Base-by-base conservation (phyloP, 2,797 vertebrate genomes). In the Trachurus trachurus region DNA sequence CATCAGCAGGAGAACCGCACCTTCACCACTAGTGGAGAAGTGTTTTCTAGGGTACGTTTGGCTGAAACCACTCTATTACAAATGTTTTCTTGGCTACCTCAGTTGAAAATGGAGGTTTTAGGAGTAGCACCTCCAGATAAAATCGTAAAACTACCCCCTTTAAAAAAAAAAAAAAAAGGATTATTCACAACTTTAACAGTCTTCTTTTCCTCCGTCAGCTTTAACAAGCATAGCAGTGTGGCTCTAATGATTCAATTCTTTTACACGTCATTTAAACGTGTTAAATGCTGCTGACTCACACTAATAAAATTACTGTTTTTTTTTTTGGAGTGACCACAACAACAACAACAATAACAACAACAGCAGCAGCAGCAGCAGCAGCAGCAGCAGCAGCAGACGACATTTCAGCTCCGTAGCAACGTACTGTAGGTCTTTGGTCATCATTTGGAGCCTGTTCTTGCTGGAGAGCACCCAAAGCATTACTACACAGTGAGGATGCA, bases 401-500 rank as follows among this genome's bases (percentile, higher is more conserved):
- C 64, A 60, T 79, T 80, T 78, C 68, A 83, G 53, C 74, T 86
- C 60, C 29, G 13, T 39, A 86, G 82, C 74, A 29, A 87, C 49
- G 62, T 47, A 17, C 45, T 47, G 45, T 71, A 64, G 76, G 85
- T 74, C 86, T 91, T 91, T 70, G 83, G 92, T 95, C 93, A 94
- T 94, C 87, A 68, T 78, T 91, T 94, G 92, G 92, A 89, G 64
- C 59, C 19, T 13, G 74, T 89, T 88, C 68, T 74, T 74, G 54
- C 82, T 94, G 92, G 92, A 93, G 40, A 52, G 22, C 56, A 66
- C 71, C 93, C 93, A 94, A 86, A 26, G 57, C 83, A 92, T 94
- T 93, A 91, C 93, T 78, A 69, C 91, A 82, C 87, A 89, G 85
- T 77, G 76, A 93, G 74, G 81, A 93, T 89, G 83, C 84, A 92